Evolutionary conservation across 1,140 invertebrate species (phyloP).

Genomic region (Condylostylus longicornis): DNA sequence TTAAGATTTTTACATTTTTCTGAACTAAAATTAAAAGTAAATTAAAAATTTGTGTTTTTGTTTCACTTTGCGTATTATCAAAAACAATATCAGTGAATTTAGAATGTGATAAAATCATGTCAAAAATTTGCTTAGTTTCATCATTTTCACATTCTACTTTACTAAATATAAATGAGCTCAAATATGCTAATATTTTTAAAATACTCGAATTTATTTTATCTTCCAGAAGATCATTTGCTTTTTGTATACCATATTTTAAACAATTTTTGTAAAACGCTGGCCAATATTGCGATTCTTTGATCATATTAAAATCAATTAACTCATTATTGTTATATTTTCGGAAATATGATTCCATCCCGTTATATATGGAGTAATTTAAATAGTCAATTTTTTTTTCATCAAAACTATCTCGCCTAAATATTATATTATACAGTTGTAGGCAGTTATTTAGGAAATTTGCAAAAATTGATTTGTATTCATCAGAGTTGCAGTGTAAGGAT

Average conservation of each 20-base stretch:
- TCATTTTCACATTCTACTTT: constrained; percentile 10
- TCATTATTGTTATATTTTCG: background rate
- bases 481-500: constrained; percentile 17
- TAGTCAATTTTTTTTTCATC: constrained; percentile 17
- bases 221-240: constrained; percentile 13
- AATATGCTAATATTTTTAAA: constrained; percentile 37
- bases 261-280: constrained; percentile 47
- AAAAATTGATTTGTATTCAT: constrained; percentile 24
- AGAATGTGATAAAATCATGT: constrained; percentile 60
- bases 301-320: constrained; percentile 27
- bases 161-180: constrained; percentile 40
- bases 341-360: constrained; percentile 23
- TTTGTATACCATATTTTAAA: constrained; percentile 47
- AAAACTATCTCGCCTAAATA: constrained; percentile 37
- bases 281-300: constrained; percentile 40
- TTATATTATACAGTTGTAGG: constrained; percentile 36
- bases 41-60: constrained; percentile 42
- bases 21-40: constrained; percentile 42
- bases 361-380: constrained; percentile 20
- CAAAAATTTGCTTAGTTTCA: constrained; percentile 38
- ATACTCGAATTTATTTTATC: constrained; percentile 30
- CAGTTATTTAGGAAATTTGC: constrained; percentile 39
- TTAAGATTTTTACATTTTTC: constrained; percentile 44
- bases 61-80: constrained; percentile 32
- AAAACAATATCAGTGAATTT: constrained; percentile 53